A percentile compares a stretch with the other conserved stretches of the same genome.
phyloP scores from a whole-genome alignment of 2,888 invertebrate species.

The Dasypogon diadema region DNA sequence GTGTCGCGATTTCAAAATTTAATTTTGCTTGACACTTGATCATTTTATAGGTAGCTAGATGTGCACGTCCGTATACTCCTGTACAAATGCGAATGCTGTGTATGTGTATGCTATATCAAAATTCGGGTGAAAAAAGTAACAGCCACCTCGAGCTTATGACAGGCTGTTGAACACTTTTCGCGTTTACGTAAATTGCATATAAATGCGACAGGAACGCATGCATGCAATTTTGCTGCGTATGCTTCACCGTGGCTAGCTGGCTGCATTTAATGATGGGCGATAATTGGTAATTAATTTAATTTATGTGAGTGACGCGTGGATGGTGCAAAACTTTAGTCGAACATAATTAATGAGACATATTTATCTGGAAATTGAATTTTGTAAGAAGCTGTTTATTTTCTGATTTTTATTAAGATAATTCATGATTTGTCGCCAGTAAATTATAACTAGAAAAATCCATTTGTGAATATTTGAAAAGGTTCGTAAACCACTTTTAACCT shows the following conservation, averaged over 20 bases:
- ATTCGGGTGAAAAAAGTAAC: constrained; percentile 10
- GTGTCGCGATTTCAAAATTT: constrained; percentile 60
- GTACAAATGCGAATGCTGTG: background rate
- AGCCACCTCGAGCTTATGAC: constrained; percentile 28
- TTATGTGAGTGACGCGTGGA: constrained; percentile 60
- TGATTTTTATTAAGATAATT: constrained; percentile 42
- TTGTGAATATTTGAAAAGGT: too few species aligned
- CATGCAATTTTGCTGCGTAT: constrained; percentile 28
- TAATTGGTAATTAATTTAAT: constrained; percentile 68
- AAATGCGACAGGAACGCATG: constrained; percentile 15
- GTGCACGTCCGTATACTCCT: background rate
- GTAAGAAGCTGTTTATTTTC: constrained; percentile 2
- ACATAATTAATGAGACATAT: constrained; percentile 51
- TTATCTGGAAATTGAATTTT: constrained; percentile 50
- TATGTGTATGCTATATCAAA: background rate
- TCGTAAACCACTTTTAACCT: too few species aligned
- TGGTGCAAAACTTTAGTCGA: constrained; percentile 14
- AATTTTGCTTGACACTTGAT: constrained; percentile 57
- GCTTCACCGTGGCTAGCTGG: background rate
- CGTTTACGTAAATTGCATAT: constrained; percentile 48
- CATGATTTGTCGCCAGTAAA: too few species aligned
- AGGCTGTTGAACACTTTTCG: constrained; percentile 43
- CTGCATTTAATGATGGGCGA: constrained; percentile 60
- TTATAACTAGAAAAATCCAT: too few species aligned
- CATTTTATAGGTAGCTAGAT: constrained; percentile 26